Evolutionary conservation across 1,140 invertebrate species (phyloP), one percentile per base, ranked within the genome.

Genomic region (Wiebesia pumilae): DNA sequence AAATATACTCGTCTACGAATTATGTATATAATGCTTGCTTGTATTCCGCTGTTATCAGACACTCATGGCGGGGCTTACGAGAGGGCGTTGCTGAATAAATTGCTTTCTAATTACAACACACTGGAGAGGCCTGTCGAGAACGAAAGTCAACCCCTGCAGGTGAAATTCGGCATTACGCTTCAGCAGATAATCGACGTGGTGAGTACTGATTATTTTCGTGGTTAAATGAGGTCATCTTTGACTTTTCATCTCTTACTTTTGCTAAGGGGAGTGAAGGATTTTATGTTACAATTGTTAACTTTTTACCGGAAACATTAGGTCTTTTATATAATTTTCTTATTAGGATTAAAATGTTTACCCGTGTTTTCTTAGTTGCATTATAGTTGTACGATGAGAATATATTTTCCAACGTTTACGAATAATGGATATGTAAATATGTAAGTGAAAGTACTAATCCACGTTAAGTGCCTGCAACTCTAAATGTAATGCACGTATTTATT

Each of bases 101-200:
- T 99, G 89, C 96, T 97, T 90, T 97, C 97, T 92, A 97, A 97
- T 90, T 99, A 99, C 95, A 99, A 99, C 94, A 97, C 97, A 85
- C 95, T 99, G 90, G 98, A 99, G 94, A 95, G 99, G 93, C 99
- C 99, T 33, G 98, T 99, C 35, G 96, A 96, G 88, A 99, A 99
- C 93, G 98, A 99, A 95, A 97, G 97, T 84, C 96, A 98, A 90
- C 96, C 98, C 24, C 95, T 99, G 67, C 96, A 98, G 93, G 98
- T 99, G 84, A 97, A 96, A 91, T 98, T 99, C 92, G 98, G 98
- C 89, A 96, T 99, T 90, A 98, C 98, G 81, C 94, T 99, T 87
- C 98, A 99, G 94, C 99, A 99, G 95, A 99, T 99, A 90, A 99
- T 99, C 92, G 98, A 99, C 94, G 98, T 99, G 96, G 99, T 99